Evolutionary conservation across 2,113 vertebrate genomes (phyloP).

Genomic region (Gambusia affinis): DNA sequence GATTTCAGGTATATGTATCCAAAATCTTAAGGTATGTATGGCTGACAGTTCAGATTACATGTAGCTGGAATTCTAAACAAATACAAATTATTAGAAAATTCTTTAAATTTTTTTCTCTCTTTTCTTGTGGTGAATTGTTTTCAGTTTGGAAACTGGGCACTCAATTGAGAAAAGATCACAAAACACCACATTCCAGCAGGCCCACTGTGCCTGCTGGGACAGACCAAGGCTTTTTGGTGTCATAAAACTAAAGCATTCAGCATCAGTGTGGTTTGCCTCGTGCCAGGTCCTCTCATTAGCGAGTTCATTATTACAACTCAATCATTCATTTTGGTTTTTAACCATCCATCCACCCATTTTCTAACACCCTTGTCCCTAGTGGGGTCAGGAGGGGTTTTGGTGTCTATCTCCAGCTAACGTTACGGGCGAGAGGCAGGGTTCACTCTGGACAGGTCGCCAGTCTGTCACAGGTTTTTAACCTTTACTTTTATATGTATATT

Average conservation of each 20-base stretch:
- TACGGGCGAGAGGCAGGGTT: no score
- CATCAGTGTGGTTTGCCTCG: not conserved
- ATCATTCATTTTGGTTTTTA: not conserved
- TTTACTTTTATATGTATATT: not conserved
- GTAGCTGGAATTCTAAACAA: not conserved
- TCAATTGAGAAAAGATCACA: not conserved
- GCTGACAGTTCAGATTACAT: not conserved
- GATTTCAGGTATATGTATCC: no score
- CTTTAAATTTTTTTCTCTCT: not conserved
- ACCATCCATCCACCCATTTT: no score
- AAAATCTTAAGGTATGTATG: no score
- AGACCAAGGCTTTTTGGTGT: not conserved
- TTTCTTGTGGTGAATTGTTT: not conserved
- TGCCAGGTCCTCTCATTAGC: not conserved
- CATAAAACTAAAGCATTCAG: not conserved
- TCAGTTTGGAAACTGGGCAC: not conserved
- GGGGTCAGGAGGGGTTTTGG: no score
- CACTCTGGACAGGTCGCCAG: no score
- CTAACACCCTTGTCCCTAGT: no score
- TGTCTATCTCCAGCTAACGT: no score
- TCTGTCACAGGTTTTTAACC: not conserved
- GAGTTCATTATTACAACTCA: not conserved
- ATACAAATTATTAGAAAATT: not conserved
- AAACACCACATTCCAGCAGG: not conserved
- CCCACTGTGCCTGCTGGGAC: not conserved